Evolutionary conservation across 2,888 invertebrate genomes (phyloP).

Genomic region (Plebejus melissa): DNA sequence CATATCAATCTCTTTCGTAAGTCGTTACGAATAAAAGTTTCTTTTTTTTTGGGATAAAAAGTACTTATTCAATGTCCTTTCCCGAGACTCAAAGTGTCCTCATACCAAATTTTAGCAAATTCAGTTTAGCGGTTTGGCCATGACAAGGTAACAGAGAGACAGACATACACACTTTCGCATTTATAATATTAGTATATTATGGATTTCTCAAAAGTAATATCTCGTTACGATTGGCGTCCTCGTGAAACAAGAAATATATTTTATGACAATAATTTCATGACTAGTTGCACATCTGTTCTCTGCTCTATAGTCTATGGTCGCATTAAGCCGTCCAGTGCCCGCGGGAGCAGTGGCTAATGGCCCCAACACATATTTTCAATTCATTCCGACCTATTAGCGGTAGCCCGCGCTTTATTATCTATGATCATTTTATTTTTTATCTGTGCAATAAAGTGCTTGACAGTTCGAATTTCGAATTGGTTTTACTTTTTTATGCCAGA

Average conservation of each 20-base stretch:
- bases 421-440: conserved; percentile 45
- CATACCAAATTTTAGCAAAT: too few species aligned
- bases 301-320: conserved; percentile 37
- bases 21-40: too few species aligned
- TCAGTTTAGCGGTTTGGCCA: too few species aligned
- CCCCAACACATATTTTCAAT: conserved; percentile 64
- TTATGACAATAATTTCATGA: conserved; percentile 4
- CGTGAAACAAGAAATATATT: neutral
- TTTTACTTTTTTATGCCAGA: conserved; percentile 27
- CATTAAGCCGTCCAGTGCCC: conserved; percentile 52
- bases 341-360: conserved; percentile 58
- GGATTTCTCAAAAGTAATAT: too few species aligned
- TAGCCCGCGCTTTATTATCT: conserved; percentile 43
- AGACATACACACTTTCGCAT: too few species aligned
- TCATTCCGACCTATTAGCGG: conserved; percentile 51
- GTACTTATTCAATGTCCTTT: too few species aligned
- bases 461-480: conserved; percentile 27
- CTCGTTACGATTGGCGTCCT: neutral
- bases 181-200: too few species aligned
- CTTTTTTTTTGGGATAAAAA: too few species aligned
- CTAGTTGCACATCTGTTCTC: conserved; percentile 41
- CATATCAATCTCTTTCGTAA: too few species aligned
- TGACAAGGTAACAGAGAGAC: too few species aligned
- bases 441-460: conserved; percentile 32
- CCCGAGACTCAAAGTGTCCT: too few species aligned